phyloP scores from a whole-genome alignment of 2,113 vertebrate species.

The Tyto alba region DNA sequence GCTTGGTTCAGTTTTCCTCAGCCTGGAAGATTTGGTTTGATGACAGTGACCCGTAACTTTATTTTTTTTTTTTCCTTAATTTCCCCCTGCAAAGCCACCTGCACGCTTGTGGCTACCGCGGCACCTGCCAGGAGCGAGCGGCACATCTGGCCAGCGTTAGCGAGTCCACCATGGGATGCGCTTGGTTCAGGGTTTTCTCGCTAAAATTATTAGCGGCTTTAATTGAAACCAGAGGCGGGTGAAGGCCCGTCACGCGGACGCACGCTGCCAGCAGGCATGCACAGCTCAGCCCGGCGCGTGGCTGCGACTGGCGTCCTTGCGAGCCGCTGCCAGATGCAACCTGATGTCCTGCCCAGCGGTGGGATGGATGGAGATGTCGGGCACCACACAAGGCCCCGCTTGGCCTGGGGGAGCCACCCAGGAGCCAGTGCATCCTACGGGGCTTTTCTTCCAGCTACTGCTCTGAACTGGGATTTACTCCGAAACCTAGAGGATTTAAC shows the following conservation, averaged over 20 bases:
- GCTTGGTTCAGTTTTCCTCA: not conserved
- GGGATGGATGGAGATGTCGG: not conserved
- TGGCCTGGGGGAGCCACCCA: not conserved
- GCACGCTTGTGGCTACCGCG: accelerated
- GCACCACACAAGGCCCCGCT: accelerated
- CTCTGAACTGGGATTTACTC: not conserved
- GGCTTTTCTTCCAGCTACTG: not conserved
- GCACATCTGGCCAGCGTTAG: not conserved
- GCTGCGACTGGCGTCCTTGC: not conserved
- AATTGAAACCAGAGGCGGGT: not conserved
- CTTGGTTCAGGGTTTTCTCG: not conserved
- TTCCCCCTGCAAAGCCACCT: not conserved
- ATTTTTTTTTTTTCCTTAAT: not conserved
- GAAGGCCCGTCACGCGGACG: accelerated
- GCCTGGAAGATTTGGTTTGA: not conserved
- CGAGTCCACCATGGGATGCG: accelerated
- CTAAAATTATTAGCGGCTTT: not conserved
- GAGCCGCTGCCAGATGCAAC: not conserved
- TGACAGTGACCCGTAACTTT: not conserved
- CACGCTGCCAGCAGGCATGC: accelerated
- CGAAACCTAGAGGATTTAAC: not conserved
- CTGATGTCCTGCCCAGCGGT: accelerated
- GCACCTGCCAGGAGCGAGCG: not conserved
- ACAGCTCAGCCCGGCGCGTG: accelerated
- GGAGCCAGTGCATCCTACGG: not conserved